Evolutionary conservation across 2,113 vertebrate species (phyloP).

Genomic region (Physeter macrocephalus): DNA sequence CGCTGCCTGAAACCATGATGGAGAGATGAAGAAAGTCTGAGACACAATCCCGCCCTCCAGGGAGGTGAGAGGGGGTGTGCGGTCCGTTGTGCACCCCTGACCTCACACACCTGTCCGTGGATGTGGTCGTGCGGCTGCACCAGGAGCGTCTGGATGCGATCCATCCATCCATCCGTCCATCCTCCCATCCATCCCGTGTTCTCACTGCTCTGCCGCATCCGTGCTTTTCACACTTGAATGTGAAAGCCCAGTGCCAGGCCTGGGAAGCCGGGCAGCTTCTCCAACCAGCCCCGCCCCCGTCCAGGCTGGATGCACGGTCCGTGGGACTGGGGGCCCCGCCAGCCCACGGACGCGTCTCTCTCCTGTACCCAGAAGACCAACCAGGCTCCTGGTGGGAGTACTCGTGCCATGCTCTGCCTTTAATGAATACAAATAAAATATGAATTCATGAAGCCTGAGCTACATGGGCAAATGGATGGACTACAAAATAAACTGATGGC

Average conservation of each 20-base stretch:
- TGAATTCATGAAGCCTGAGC: not conserved
- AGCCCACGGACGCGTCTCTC: fast-evolving
- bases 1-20: fast-evolving
- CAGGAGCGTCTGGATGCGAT: fast-evolving
- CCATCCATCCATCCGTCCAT: too few relatives aligned
- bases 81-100: fast-evolving
- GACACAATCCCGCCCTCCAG: fast-evolving
- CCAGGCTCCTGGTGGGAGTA: not conserved
- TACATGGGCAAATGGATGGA: not conserved
- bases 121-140: fast-evolving
- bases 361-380: not conserved
- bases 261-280: not conserved
- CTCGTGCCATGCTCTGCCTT: not conserved
- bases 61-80: fast-evolving
- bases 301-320: not conserved
- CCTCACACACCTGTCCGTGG: fast-evolving
- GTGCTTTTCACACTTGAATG: fast-evolving
- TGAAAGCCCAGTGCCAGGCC: fast-evolving
- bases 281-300: fast-evolving
- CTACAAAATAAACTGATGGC: fast-evolving
- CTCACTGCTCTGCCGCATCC: not conserved
- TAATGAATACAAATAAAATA: not conserved
- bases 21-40: not conserved
- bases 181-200: too few relatives aligned
- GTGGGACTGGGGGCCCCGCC: not conserved